phyloP scores from a whole-genome alignment of 2,113 vertebrate species.

The Megaceryle maxima region DNA sequence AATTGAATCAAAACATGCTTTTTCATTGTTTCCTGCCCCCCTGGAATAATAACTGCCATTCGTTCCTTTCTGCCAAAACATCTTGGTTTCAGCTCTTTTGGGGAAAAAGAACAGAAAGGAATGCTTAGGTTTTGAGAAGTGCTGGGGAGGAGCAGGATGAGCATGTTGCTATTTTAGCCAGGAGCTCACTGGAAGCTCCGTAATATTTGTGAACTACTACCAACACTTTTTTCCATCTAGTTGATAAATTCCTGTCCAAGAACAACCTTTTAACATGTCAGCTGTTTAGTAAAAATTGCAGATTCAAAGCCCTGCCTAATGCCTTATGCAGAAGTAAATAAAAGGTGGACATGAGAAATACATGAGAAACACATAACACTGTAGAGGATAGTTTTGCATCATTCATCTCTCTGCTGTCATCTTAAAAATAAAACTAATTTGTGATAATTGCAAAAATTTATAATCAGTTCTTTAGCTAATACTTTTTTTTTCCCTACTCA shows the following conservation, averaged over 20 bases:
- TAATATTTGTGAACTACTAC: neutral
- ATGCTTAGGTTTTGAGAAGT: neutral
- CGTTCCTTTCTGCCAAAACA: neutral
- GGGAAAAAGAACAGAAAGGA: neutral
- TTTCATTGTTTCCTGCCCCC: constrained; percentile 16
- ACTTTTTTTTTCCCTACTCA: neutral
- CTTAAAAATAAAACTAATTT: neutral
- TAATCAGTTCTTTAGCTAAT: neutral
- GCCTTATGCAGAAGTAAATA: neutral
- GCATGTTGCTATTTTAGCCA: neutral
- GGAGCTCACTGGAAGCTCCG: neutral
- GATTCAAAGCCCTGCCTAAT: neutral
- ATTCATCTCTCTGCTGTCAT: neutral
- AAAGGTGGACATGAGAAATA: neutral
- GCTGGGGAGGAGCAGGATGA: neutral
- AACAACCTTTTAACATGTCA: neutral
- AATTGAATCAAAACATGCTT: constrained; percentile 28
- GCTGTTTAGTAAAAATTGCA: neutral
- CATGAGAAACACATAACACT: neutral
- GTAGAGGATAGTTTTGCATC: neutral
- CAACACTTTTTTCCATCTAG: neutral
- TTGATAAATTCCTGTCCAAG: neutral
- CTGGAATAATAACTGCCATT: neutral
- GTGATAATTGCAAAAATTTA: neutral
- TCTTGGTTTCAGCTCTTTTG: neutral